These are phyloP conservation scores for Heliothis peltigera DNA, from an alignment of 2,888 invertebrate genomes.

Conservation along the genomic window DNA sequence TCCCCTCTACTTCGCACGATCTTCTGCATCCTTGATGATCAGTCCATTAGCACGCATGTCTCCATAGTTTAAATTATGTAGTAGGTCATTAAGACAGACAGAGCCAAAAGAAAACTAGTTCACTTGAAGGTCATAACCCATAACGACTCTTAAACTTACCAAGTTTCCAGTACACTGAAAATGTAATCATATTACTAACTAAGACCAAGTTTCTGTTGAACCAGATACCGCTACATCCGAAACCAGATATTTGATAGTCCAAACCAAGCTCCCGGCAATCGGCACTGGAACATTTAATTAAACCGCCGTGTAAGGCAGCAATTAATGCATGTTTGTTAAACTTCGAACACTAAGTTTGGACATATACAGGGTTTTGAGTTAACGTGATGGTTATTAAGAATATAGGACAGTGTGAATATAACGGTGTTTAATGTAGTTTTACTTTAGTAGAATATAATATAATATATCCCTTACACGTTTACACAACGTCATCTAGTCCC, in stretches of 20 bases:
- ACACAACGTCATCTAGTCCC: too few species aligned
- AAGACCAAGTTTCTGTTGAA: neutral
- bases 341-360: constrained; percentile 29
- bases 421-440: neutral
- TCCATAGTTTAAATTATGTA: too few species aligned
- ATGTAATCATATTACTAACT: constrained; percentile 1
- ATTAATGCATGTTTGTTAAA: constrained; percentile 54
- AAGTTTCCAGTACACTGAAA: neutral
- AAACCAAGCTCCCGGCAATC: constrained; percentile 41
- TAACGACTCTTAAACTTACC: neutral
- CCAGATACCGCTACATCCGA: neutral
- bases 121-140: too few species aligned
- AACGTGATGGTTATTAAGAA: neutral
- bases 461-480: too few species aligned
- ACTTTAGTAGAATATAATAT: too few species aligned
- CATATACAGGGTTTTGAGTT: constrained; percentile 21
- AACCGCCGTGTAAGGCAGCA: constrained; percentile 34
- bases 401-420: neutral
- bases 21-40: too few species aligned
- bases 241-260: constrained; percentile 8
- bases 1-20: too few species aligned
- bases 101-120: neutral
- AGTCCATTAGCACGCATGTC: too few species aligned
- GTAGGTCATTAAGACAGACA: too few species aligned
- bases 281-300: constrained; percentile 51